Evolutionary conservation across 1,140 invertebrate genomes (phyloP).

Genomic region (Drosophila azteca): DNA sequence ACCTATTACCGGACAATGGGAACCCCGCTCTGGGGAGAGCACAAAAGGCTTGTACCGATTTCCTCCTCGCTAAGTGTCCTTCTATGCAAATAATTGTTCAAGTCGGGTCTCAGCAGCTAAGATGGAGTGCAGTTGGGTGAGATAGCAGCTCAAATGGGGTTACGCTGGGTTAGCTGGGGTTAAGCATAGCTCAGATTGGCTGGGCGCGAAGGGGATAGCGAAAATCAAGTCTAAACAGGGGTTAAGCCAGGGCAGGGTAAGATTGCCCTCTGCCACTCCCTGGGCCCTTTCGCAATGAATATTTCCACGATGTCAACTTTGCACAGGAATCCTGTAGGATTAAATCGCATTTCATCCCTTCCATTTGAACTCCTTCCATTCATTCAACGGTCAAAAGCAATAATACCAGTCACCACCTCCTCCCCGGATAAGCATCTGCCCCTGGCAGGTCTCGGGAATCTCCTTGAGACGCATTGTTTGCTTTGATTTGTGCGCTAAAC

Average conservation of each 20-base stretch:
- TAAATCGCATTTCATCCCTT: not conserved
- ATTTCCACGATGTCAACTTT: not conserved
- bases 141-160: too few relatives aligned
- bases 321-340: not conserved
- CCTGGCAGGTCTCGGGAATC: not conserved
- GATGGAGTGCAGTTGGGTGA: not conserved
- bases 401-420: constrained; percentile 17
- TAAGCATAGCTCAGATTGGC: not conserved
- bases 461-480: constrained; percentile 36
- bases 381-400: too few relatives aligned
- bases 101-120: constrained; percentile 6
- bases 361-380: not conserved
- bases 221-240: not conserved
- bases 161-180: not conserved
- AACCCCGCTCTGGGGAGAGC: not conserved
- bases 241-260: not conserved
- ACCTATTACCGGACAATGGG: constrained; percentile 46
- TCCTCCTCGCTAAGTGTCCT: constrained; percentile 20
- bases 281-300: not conserved
- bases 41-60: constrained; percentile 5
- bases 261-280: not conserved
- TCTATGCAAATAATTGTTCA: constrained; percentile 37
- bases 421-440: not conserved
- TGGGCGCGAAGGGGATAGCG: not conserved
- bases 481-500: constrained; percentile 42